Evolutionary conservation across 2,113 vertebrate genomes (phyloP), one percentile per base, ranked within the genome.

Genomic region (Conger conger): DNA sequence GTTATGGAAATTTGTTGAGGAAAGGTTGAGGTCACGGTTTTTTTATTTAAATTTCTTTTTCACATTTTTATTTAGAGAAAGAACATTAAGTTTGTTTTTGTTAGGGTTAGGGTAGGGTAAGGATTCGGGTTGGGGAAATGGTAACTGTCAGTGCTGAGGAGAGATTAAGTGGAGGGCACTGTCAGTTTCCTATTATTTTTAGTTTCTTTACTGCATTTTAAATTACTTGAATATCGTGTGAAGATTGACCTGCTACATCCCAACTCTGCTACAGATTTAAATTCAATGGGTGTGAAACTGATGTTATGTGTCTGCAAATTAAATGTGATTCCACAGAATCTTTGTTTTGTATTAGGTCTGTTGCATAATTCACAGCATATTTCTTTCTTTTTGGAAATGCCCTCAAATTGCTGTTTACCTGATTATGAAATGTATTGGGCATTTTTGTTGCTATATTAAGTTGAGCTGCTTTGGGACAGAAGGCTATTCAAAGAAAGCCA

Each of bases 371-470:
- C 4, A 68, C 60, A 68, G n/a, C n/a, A 33, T 13, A 33, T 33
- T 33, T 73, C 4, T 68, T 33, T n/a, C 3, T 33, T 73, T 11
- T 73, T 33, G 4, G 2, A 73, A 73, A 73, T 73, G 68, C n/a
- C 68, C 68, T 13, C n/a, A 18, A 42, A 35, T 50, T 60, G 73
- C 73, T 76, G 8, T 82, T 37, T n/a, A 0, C 16, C 23, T 20
- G 23, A 73, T 45, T n/a, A 83, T 83, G n/a, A 45, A 30, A 53
- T 76, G 37, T 83, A 68, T 83, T 27, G 30, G 38, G 57, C 23
- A 68, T 83, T 83, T 76, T 37, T 38, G 42, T 35, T 27, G 79
- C 78, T 53, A 40, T 68, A 88, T 80, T 13, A 38, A 81, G 50
- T 79, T 3, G n/a, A 30, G 27, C 35, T 6, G 23, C 79, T 60